Conservation (phyloP, 2,113 vertebrate species). For the Antennarius striatus region DNA sequence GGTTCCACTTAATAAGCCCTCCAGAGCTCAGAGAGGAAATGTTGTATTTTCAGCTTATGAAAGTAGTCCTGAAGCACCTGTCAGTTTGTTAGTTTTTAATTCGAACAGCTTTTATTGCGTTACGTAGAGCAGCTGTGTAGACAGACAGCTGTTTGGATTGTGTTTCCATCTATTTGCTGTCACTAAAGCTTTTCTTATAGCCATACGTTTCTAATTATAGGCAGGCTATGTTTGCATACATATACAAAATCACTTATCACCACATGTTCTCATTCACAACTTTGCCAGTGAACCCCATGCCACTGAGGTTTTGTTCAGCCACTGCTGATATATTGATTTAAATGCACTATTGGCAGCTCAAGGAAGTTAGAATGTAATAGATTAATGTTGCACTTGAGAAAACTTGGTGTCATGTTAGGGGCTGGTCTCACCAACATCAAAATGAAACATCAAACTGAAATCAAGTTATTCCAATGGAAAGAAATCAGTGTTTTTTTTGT, state of each 20-base stretch:
- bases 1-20: slow-evolving; percentile 67
- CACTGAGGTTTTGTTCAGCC: slow-evolving; percentile 7
- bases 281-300: background rate
- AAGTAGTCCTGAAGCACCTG: slow-evolving; percentile 67
- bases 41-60: slow-evolving; percentile 63
- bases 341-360: background rate
- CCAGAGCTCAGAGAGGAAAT: slow-evolving; percentile 66
- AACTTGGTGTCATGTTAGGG: background rate
- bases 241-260: slow-evolving; percentile 32
- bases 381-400: background rate
- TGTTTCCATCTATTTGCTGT: slow-evolving; percentile 35
- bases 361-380: background rate
- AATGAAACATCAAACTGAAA: background rate
- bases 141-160: slow-evolving; percentile 55
- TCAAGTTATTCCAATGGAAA: background rate
- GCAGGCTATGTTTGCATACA: background rate
- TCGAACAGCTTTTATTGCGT: slow-evolving; percentile 61
- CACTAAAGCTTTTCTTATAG: slow-evolving; percentile 20
- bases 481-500: background rate
- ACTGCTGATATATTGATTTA: slow-evolving; percentile 1
- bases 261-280: slow-evolving; percentile 8
- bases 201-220: slow-evolving; percentile 50
- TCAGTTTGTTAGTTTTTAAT: slow-evolving; percentile 70
- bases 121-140: slow-evolving; percentile 30
- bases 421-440: background rate